Conservation (phyloP, 1,140 invertebrate genomes). For the Pseudachorutes palmiensis region DNA sequence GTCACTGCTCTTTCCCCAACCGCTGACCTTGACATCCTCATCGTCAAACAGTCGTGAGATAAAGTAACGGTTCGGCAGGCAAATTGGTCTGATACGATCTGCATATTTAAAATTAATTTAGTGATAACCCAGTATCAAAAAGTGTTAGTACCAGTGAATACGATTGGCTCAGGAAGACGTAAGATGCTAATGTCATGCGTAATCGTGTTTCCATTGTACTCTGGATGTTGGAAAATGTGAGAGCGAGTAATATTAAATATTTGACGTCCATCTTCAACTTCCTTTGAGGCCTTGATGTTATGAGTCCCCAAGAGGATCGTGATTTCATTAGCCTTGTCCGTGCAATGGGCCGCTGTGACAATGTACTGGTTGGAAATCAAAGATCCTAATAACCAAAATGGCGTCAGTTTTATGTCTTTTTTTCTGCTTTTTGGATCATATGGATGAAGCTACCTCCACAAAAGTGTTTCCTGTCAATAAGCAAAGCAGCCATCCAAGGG, state of each 20-base stretch:
- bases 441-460: constrained; percentile 22
- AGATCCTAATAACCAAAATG: constrained; percentile 5
- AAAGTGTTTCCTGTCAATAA: constrained; percentile 34
- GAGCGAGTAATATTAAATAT: constrained; percentile 23
- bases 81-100: constrained; percentile 35
- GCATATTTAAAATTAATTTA: too few species aligned
- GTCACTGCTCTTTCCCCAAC: constrained; percentile 35
- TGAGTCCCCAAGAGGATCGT: constrained; percentile 31
- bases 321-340: constrained; percentile 30
- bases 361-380: constrained; percentile 29
- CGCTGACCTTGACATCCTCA: constrained; percentile 29
- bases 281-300: constrained; percentile 24
- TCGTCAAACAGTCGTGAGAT: constrained; percentile 24
- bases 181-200: constrained; percentile 34
- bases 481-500: constrained; percentile 37
- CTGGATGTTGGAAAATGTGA: constrained; percentile 36
- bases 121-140: too few species aligned
- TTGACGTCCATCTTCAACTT: constrained; percentile 10
- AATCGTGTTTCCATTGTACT: constrained; percentile 36
- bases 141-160: constrained; percentile 36
- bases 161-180: constrained; percentile 24
- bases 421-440: not conserved
- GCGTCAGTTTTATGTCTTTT: not conserved
- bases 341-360: constrained; percentile 15
- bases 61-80: constrained; percentile 33